Conservation (phyloP, 1,140 invertebrate species). For the Drosophila serrata region DNA sequence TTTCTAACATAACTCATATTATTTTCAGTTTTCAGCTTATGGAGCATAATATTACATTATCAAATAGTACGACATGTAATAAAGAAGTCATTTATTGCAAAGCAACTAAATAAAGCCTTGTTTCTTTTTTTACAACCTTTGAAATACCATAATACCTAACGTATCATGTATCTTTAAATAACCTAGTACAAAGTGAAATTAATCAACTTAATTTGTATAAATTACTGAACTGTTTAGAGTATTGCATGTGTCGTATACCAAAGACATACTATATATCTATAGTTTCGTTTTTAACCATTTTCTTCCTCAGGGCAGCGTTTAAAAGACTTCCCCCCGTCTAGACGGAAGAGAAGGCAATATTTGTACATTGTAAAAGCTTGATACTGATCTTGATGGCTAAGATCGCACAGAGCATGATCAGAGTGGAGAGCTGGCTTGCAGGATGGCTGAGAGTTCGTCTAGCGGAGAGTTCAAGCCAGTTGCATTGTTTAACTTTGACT, state of each 20-base stretch:
- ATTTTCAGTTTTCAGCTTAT: neutral
- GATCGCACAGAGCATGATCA: conserved; percentile 76
- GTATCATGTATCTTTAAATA: neutral
- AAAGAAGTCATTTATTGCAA: neutral
- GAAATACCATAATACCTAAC: neutral
- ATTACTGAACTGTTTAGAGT: conserved; percentile 48
- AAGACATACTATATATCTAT: neutral
- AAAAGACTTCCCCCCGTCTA: conserved; percentile 22
- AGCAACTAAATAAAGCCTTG: neutral
- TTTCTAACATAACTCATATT: neutral
- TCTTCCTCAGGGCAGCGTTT: conserved; percentile 35
- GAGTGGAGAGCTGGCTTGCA: conserved; percentile 28
- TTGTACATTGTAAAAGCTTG: conserved; percentile 78
- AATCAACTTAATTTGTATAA: no score
- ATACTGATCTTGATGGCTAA: conserved; percentile 81
- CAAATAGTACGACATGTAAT: neutral
- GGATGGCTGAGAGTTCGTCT: conserved; percentile 36
- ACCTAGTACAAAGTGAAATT: neutral
- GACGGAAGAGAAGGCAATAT: conserved; percentile 60
- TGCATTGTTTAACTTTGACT: conserved; percentile 82
- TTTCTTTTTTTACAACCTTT: neutral
- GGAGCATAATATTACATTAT: neutral
- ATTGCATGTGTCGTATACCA: conserved; percentile 30
- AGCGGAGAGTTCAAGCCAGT: conserved; percentile 65
- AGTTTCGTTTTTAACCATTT: conserved; percentile 44